A percentile compares a stretch with the other conserved stretches of the same genome.
phyloP scores from a whole-genome alignment of 2,888 invertebrate species.

The Tenodera sinensis region DNA sequence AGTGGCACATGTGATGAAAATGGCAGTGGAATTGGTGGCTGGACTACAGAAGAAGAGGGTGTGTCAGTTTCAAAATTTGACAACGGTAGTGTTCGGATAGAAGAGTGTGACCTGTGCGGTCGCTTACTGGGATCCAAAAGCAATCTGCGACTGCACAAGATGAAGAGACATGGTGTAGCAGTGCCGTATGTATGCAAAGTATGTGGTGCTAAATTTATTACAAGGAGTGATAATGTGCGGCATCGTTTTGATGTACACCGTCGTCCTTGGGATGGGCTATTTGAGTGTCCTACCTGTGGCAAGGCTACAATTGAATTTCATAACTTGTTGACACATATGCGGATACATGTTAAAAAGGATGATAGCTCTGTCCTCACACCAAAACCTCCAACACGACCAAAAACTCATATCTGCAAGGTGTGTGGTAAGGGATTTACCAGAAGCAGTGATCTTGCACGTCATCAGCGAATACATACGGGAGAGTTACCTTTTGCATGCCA shows the following conservation, averaged over 20 bases:
- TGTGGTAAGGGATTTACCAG: constrained; percentile 32
- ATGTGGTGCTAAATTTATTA: neutral
- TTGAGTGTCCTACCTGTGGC: constrained; percentile 18
- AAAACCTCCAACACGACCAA: constrained; percentile 28
- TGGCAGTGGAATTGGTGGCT: neutral
- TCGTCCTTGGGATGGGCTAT: constrained; percentile 6
- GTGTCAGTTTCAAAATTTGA: neutral
- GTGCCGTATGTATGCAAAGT: constrained; percentile 16
- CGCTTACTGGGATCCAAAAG: constrained; percentile 13
- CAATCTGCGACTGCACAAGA: constrained; percentile 22
- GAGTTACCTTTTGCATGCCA: constrained; percentile 32
- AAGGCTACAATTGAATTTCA: constrained; percentile 8
- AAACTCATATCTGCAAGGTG: constrained; percentile 31
- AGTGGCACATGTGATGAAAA: neutral
- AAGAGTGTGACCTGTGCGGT: constrained; percentile 21
- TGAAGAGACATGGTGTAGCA: constrained; percentile 8
- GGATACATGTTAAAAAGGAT: constrained; percentile 7
- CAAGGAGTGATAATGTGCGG: constrained; percentile 6
- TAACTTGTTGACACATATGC: constrained; percentile 17
- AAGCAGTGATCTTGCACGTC: constrained; percentile 31
- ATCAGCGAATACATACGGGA: constrained; percentile 31
- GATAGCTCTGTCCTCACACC: neutral
- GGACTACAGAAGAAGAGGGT: neutral
- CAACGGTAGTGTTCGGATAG: neutral
- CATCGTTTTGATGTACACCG: constrained; percentile 15